phyloP scores from a whole-genome alignment of 2,888 invertebrate species.

The Heteromurus nitidus region DNA sequence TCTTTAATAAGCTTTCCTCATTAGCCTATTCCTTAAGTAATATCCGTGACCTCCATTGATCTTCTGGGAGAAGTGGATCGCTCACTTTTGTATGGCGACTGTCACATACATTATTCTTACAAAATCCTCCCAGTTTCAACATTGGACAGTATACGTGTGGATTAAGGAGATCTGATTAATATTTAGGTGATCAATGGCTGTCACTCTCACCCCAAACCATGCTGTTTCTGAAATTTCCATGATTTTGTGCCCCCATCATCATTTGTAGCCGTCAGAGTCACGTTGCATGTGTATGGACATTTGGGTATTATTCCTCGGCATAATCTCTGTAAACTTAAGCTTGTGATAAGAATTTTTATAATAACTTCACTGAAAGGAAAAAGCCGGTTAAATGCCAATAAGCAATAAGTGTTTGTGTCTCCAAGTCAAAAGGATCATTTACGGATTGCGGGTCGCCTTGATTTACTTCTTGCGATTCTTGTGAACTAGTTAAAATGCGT shows the following conservation, averaged over 20 bases:
- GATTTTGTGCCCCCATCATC: slow-evolving; percentile 5
- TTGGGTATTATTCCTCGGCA: too few species aligned
- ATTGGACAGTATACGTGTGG: background rate
- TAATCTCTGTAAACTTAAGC: slow-evolving; percentile 1
- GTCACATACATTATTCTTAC: too few species aligned
- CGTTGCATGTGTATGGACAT: too few species aligned
- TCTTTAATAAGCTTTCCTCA: background rate
- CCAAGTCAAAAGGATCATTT: background rate
- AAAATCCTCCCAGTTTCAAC: slow-evolving; percentile 37
- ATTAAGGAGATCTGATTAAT: background rate
- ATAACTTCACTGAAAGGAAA: too few species aligned
- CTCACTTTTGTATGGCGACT: slow-evolving; percentile 7
- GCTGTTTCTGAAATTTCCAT: slow-evolving; percentile 6
- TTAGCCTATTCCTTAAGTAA: too few species aligned
- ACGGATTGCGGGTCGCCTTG: background rate
- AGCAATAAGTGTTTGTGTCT: too few species aligned
- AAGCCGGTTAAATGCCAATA: too few species aligned
- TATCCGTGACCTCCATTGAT: slow-evolving; percentile 59
- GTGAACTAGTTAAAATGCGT: background rate
- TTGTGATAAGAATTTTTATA: slow-evolving; percentile 6
- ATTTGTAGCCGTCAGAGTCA: background rate
- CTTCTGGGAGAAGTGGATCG: slow-evolving; percentile 30
- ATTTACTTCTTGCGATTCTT: background rate
- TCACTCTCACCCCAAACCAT: slow-evolving; percentile 3
- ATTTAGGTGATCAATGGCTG: background rate